Conservation (phyloP, 2,797 vertebrate species). For the Sparus aurata region DNA sequence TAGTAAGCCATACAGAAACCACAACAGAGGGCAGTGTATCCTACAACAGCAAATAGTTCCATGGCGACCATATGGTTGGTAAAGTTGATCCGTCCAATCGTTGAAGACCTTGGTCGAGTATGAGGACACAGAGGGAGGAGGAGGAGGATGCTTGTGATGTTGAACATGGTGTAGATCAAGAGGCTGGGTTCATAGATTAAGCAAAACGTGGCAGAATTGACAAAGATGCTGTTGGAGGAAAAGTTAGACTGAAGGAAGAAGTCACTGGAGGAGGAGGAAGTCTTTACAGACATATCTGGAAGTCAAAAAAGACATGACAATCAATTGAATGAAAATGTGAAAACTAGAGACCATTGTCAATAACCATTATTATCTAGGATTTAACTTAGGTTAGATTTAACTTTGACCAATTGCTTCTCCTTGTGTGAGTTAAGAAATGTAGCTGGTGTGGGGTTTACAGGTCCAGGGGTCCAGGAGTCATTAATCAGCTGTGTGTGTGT, state of each 20-base stretch:
- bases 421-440: no score
- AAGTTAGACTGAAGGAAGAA: neutral
- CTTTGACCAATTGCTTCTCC: no score
- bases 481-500: no score
- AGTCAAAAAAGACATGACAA: no score
- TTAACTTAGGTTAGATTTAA: no score
- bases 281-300: slow-evolving; percentile 19
- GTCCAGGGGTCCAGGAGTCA: no score
- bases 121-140: slow-evolving; percentile 5
- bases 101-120: slow-evolving; percentile 29
- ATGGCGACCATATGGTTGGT: slow-evolving; percentile 36
- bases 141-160: neutral
- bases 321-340: no score
- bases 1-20: rapidly evolving
- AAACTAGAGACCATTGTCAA: no score
- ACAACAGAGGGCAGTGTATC: rapidly evolving
- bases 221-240: neutral
- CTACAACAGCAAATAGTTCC: neutral
- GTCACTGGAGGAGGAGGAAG: neutral
- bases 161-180: neutral
- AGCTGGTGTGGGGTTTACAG: no score
- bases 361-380: no score
- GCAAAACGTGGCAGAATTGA: rapidly evolving
- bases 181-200: rapidly evolving
- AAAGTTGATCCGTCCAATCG: slow-evolving; percentile 22